Base-by-base conservation (phyloP, 2,888 invertebrate genomes). In the Eupelmus urozonus region DNA sequence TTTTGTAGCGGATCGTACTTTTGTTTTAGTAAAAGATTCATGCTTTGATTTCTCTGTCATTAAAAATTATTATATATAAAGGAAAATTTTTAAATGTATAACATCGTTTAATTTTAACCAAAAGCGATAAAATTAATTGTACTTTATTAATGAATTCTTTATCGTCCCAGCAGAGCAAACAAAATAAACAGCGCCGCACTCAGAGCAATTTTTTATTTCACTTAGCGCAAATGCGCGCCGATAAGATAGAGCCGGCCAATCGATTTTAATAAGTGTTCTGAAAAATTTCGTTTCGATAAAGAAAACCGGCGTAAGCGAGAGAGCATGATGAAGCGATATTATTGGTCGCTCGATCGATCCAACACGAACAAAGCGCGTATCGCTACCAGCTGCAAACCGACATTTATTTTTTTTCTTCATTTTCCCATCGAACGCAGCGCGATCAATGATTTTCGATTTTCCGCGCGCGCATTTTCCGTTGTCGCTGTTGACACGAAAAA, bases 321-420 rank as follows among this genome's bases (percentile, higher is more conserved):
- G 27, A 66, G 73, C n/a, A 66, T 74, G 73, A 74, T 74, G 55
- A 59, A 66, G 73, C 73, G 66, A 59, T 74, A 74, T 66, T 74
- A 66, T 59, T 65, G 55, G 34, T 45, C 65, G 57, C 23, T 74
- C 66, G 73, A 74, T 74, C 66, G 57, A 74, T 59, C 59, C 49
- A 20, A 49, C 57, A 2, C 57, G 65, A 59, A 59, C 66, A 74
- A 74, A 74, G 62, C 69, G 18, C 60, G 23, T n/a, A 42, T 63
- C 49, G 27, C 13, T 51, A 27, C 27, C 72, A 73, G 63, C 72
- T 73, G 72, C 63, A 18, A 60, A 60, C 34, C 49, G 13, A n/a
- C n/a, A 11, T 2, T 1, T 66, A 27, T 16, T 20, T 53, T 53
- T 18, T 16, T 18, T 59, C 42, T 59, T 57, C 45, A 27, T 70